Conservation (phyloP, 2,888 invertebrate species). For the Agrilus cyanescens region DNA sequence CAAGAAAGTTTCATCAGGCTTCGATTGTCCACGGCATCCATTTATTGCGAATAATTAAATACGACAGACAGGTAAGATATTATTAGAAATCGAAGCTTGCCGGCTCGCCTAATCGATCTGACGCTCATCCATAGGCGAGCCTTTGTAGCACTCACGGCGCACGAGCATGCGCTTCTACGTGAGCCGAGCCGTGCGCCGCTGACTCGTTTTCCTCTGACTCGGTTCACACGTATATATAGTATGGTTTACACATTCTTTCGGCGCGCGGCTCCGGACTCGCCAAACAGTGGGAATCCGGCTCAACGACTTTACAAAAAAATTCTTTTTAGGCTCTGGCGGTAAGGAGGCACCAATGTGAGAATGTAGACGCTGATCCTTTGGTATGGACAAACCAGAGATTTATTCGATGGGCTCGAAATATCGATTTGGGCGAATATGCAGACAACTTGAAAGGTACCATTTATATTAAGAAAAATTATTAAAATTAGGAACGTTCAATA, state of each 20-base stretch:
- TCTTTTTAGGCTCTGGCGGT: conserved; percentile 64
- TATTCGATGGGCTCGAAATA: conserved; percentile 86
- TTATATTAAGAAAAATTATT: too few species aligned
- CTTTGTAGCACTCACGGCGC: too few species aligned
- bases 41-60: conserved; percentile 80
- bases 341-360: conserved; percentile 77
- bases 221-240: too few species aligned
- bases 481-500: too few species aligned
- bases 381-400: conserved; percentile 95
- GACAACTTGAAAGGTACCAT: conserved; percentile 76
- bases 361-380: conserved; percentile 78
- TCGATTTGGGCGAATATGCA: conserved; percentile 88
- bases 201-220: too few species aligned
- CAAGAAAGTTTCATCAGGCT: conserved; percentile 88
- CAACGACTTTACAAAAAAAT: background rate
- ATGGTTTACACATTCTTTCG: too few species aligned
- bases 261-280: too few species aligned
- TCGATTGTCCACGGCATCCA: conserved; percentile 91
- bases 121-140: too few species aligned
- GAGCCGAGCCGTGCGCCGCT: too few species aligned
- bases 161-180: too few species aligned
- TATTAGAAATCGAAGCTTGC: background rate
- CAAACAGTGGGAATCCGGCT: too few species aligned
- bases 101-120: too few species aligned
- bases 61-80: conserved; percentile 67